Evolutionary conservation across 2,113 vertebrate genomes (phyloP), one percentile per base, ranked within the genome.

Genomic region (Carassius carassius): DNA sequence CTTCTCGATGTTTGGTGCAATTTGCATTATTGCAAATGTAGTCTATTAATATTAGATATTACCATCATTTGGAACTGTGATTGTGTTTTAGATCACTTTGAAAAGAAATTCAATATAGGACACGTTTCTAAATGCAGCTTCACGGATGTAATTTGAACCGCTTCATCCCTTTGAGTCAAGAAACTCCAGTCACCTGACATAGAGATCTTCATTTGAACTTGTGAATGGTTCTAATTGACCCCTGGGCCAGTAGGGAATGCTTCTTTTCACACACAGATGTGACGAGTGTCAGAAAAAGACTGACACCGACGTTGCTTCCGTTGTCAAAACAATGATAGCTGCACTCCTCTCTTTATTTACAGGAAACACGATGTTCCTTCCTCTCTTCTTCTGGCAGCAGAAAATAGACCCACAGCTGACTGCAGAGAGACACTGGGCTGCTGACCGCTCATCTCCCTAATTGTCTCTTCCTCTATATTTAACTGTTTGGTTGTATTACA

Each of bases 281-380:
- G 83, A 82, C 83, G 86, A 90, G 90, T 89, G 90, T 91, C 87
- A 88, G 89, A 91, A 90, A 82, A 86, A 84, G 47, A 82, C 84
- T 81, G 78, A 89, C 83, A 82, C 86, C 65, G 79, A 83, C 81
- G 9, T 49, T 32, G 86, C 88, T 92, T 93, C 89, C 89, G 89
- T 92, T 94, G 92, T 92, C 93, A 94, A 94, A 94, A 94, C 92
- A 95, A 92, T 90, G 90, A 94, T 90, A 86, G 87, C 91, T 91
- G 90, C 93, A 90, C 89, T 94, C 92, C 93, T 93, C 91, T 92
- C 84, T 92, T 86, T 95, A 92, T 92, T 94, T 93, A 90, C 92
- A 94, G 94, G 94, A 96, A 95, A 92, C 1, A 4, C 91, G 87
- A 76, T 82, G 89, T 95, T 94, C 91, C 93, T 96, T 93, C 94